phyloP scores from a whole-genome alignment of 2,797 vertebrate genomes.

The Podarcis siculus region DNA sequence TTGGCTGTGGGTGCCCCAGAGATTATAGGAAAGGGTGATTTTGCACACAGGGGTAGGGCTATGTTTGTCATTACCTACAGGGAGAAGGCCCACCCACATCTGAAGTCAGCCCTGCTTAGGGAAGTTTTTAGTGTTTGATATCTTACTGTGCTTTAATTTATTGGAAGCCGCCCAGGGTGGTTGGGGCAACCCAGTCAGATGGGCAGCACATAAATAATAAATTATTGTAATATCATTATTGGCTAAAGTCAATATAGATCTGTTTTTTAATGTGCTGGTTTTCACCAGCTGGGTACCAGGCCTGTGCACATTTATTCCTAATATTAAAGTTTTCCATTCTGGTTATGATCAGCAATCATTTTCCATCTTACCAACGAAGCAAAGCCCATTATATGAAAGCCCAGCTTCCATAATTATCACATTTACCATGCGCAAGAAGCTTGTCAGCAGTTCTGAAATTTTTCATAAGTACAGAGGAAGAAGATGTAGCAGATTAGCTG shows the following conservation, averaged over 20 bases:
- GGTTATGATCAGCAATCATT: slow-evolving; percentile 32
- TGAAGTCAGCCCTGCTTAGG: too few relatives aligned
- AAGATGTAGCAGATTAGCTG: slow-evolving; percentile 54
- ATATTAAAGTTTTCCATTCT: slow-evolving; percentile 8
- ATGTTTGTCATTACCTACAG: too few relatives aligned
- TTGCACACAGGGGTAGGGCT: too few relatives aligned
- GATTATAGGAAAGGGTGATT: too few relatives aligned
- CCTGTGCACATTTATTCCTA: background rate
- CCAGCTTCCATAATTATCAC: slow-evolving; percentile 49
- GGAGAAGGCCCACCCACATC: too few relatives aligned
- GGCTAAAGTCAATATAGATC: slow-evolving; percentile 26
- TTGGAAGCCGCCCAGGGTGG: too few relatives aligned
- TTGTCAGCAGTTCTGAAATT: slow-evolving; percentile 53
- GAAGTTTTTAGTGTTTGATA: too few relatives aligned
- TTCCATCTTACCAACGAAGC: slow-evolving; percentile 15
- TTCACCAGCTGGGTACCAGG: background rate
- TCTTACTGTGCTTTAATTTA: too few relatives aligned
- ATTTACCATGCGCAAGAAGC: slow-evolving; percentile 27
- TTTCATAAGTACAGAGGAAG: slow-evolving; percentile 52
- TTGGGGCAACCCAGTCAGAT: too few relatives aligned
- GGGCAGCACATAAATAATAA: too few relatives aligned
- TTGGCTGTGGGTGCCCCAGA: too few relatives aligned
- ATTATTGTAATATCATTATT: too few relatives aligned
- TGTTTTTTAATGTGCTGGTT: background rate
- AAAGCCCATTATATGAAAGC: background rate